Conservation (phyloP, 1,140 invertebrate genomes). For the Drosophila funebris region DNA sequence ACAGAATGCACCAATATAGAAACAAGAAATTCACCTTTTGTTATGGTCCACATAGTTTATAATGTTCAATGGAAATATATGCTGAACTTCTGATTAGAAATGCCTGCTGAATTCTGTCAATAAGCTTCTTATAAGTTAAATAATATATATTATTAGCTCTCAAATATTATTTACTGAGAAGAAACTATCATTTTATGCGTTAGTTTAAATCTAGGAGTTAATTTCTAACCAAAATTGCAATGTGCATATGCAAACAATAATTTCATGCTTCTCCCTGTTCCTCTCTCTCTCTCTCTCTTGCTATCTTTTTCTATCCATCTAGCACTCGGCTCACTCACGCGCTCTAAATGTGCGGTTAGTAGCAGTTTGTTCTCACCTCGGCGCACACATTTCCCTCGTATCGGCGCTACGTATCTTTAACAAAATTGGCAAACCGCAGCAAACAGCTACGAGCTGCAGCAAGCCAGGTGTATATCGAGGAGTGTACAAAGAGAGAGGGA, state of each 20-base stretch:
- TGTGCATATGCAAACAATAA: not conserved
- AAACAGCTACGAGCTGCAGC: constrained; percentile 35
- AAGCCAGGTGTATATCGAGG: not conserved
- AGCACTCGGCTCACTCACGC: constrained; percentile 16
- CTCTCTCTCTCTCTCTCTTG: not conserved
- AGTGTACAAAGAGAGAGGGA: not conserved
- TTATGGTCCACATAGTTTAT: too few species aligned
- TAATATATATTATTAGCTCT: not conserved
- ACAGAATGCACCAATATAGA: not conserved
- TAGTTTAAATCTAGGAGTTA: not conserved
- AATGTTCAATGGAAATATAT: too few species aligned
- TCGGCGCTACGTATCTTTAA: constrained; percentile 75
- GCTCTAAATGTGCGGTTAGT: constrained; percentile 41
- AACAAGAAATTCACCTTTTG: not conserved
- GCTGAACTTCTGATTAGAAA: too few species aligned
- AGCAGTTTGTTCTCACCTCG: constrained; percentile 75
- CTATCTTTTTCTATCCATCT: not conserved
- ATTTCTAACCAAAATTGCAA: not conserved
- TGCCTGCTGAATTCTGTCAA: too few species aligned
- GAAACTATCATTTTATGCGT: not conserved
- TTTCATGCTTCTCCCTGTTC: not conserved
- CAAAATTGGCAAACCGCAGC: constrained; percentile 78
- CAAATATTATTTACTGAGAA: not conserved
- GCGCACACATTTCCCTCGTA: constrained; percentile 49
- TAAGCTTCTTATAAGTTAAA: too few species aligned